A percentile compares a stretch with the other conserved stretches of the same genome.
Evolutionary conservation across 2,797 vertebrate species (phyloP).

Genomic region (Pangasius mekongensis): DNA sequence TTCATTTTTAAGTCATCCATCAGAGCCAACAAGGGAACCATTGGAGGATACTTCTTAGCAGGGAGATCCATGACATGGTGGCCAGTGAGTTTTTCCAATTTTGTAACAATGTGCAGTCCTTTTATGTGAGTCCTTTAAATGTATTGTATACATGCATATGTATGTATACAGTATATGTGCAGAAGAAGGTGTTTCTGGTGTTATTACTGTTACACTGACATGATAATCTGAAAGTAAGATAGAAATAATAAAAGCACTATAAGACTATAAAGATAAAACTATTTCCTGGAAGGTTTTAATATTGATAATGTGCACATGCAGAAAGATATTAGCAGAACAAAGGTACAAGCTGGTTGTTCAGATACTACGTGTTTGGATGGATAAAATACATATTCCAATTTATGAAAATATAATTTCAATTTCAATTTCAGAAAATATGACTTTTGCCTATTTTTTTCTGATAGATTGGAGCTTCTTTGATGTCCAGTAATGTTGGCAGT

Average conservation of each 20-base stretch:
- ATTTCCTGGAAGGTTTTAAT: neutral
- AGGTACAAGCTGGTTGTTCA: too few species aligned
- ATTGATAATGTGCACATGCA: neutral
- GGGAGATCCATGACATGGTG: slow-evolving; percentile 93
- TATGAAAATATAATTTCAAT: neutral
- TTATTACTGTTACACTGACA: neutral
- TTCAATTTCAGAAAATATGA: neutral
- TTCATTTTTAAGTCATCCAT: slow-evolving; percentile 79
- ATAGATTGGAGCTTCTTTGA: slow-evolving; percentile 94
- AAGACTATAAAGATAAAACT: neutral
- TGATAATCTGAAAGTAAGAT: neutral
- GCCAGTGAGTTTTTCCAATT: slow-evolving; percentile 80
- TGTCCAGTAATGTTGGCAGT: slow-evolving; percentile 97
- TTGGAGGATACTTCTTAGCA: slow-evolving; percentile 92
- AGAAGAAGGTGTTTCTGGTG: slow-evolving; percentile 29
- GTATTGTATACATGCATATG: too few species aligned
- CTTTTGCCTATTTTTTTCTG: slow-evolving; percentile 25
- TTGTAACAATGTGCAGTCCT: neutral
- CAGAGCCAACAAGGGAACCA: slow-evolving; percentile 81
- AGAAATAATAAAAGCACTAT: neutral
- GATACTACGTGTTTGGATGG: neutral
- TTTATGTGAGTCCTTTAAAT: neutral
- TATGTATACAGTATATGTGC: neutral
- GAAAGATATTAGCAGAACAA: neutral
- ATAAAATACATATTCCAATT: neutral